Conservation (phyloP, 2,888 invertebrate species). For the Nyleta sp. region DNA sequence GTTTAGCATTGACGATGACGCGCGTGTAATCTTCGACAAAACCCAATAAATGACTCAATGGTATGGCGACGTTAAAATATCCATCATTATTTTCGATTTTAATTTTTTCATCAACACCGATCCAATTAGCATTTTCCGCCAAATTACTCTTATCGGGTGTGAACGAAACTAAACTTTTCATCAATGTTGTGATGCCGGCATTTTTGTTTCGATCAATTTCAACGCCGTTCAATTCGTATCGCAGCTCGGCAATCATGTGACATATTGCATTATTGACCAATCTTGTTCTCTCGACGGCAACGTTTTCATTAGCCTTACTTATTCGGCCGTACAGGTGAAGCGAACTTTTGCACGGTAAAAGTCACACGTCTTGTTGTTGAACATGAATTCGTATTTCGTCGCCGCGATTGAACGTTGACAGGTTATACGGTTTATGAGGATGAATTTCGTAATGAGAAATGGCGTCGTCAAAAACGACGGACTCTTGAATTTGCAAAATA, state of each 20-base stretch:
- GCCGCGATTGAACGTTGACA: background rate
- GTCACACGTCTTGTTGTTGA: conserved; percentile 7
- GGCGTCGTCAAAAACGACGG: conserved; percentile 38
- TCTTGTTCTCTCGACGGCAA: conserved; percentile 11
- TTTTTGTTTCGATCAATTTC: conserved; percentile 71
- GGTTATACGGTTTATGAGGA: conserved; percentile 8
- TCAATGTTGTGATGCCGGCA: conserved; percentile 24
- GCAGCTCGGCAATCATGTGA: conserved; percentile 74
- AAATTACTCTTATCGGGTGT: conserved; percentile 44
- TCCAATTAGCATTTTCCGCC: conserved; percentile 70
- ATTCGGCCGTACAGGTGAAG: conserved; percentile 7
- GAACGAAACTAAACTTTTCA: conserved; percentile 65
- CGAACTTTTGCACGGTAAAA: conserved; percentile 10
- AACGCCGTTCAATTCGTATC: conserved; percentile 76
- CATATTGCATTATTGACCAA: conserved; percentile 68
- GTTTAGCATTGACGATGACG: conserved; percentile 12
- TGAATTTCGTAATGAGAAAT: conserved; percentile 14
- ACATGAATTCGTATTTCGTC: conserved; percentile 18
- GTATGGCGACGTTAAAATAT: conserved; percentile 73
- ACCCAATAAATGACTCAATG: conserved; percentile 74
- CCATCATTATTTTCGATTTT: conserved; percentile 53
- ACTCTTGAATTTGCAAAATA: conserved; percentile 1
- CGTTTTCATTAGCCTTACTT: conserved; percentile 12
- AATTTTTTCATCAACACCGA: conserved; percentile 33
- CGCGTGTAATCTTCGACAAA: conserved; percentile 52